Evolutionary conservation across 1,140 invertebrate species (phyloP).

Genomic region (Wasmannia auropunctata): DNA sequence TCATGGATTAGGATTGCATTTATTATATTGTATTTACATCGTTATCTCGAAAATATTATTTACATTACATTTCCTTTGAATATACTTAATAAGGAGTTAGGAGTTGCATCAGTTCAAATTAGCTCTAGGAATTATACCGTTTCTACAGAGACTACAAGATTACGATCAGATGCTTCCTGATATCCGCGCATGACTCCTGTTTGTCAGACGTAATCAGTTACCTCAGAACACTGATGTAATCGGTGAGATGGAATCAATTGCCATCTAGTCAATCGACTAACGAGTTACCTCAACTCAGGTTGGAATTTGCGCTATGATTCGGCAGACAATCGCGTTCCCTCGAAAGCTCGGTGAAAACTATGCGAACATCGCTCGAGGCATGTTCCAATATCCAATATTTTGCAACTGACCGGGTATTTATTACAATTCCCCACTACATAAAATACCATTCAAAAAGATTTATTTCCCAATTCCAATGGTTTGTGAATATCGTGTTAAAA

Average conservation of each 20-base stretch:
- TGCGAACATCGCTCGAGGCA: not conserved
- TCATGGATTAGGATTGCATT: not conserved
- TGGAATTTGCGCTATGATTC: constrained; percentile 25
- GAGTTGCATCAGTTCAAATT: not conserved
- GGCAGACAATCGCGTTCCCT: constrained; percentile 1
- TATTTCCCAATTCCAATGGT: not conserved
- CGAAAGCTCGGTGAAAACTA: constrained; percentile 27
- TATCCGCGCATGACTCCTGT: constrained; percentile 21
- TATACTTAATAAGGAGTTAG: not conserved
- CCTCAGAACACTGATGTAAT: constrained; percentile 32
- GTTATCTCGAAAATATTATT: not conserved
- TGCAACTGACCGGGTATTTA: not conserved
- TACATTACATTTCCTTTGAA: not conserved
- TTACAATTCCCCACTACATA: not conserved
- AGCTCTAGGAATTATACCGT: not conserved
- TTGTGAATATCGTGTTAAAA: not conserved
- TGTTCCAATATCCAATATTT: constrained; percentile 28
- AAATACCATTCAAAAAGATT: constrained; percentile 5
- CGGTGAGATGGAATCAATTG: constrained; percentile 53
- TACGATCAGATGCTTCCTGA: constrained; percentile 12
- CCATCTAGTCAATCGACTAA: constrained; percentile 38
- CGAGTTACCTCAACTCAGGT: constrained; percentile 28
- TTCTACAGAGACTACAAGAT: not conserved
- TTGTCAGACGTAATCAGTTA: constrained; percentile 48
- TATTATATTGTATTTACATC: not conserved